These are phyloP conservation scores for Callyntrura sp. DNA, from an alignment of 2,888 invertebrate genomes.

Conservation along the genomic window DNA sequence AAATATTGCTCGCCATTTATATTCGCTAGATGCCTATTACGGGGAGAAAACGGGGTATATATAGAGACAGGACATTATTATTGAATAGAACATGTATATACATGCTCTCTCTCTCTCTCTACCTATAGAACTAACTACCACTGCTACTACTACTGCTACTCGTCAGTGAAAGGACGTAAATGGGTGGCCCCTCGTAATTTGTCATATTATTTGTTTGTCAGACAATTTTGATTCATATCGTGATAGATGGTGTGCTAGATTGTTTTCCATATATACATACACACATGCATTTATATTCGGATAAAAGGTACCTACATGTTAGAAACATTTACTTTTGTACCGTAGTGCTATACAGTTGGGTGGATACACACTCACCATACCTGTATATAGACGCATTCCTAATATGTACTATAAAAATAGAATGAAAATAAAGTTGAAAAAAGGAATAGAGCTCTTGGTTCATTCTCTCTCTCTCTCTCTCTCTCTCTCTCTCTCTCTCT, in stretches of 20 bases:
- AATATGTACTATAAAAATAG: conserved; percentile 21
- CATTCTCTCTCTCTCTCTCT: background rate
- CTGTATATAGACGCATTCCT: too few relatives aligned
- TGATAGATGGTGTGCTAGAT: conserved; percentile 76
- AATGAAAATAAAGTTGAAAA: conserved; percentile 24
- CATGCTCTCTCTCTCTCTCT: conserved; percentile 20
- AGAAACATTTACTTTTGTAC: background rate
- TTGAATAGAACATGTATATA: background rate
- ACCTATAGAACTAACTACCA: background rate
- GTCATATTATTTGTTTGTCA: conserved; percentile 80
- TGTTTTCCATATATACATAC: conserved; percentile 58
- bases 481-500: background rate
- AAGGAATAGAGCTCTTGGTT: conserved; percentile 35
- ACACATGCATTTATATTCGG: background rate
- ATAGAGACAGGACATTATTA: background rate
- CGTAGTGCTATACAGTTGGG: conserved; percentile 49
- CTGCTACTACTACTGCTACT: background rate
- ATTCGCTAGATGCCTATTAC: background rate
- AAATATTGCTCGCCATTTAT: conserved; percentile 32
- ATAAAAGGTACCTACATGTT: too few relatives aligned
- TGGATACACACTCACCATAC: conserved; percentile 36
- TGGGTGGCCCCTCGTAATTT: conserved; percentile 79
- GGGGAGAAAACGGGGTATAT: background rate
- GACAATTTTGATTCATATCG: conserved; percentile 80
- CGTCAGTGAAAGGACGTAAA: conserved; percentile 61